These are phyloP conservation scores for Ochotona curzoniae DNA, from an alignment of 2,113 vertebrate genomes.

Conservation along the genomic window DNA sequence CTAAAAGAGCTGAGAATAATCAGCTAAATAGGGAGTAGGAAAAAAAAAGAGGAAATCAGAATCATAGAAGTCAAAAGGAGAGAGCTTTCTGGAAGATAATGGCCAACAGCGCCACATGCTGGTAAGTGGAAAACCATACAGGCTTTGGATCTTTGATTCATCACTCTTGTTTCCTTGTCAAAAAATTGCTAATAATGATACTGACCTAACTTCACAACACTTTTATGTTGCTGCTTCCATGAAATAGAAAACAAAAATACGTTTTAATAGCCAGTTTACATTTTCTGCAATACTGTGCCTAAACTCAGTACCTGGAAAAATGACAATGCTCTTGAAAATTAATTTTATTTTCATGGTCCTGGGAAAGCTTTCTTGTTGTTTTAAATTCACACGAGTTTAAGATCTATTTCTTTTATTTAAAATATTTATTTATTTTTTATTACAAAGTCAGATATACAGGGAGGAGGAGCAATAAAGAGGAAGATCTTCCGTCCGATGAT, in stretches of 20 bases:
- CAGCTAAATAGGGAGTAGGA: background rate
- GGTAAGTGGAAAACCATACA: background rate
- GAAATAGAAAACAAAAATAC: background rate
- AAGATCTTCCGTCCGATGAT: too few species aligned
- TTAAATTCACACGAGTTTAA: background rate
- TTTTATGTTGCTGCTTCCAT: background rate
- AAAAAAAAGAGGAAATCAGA: background rate
- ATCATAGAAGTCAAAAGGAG: background rate
- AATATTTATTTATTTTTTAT: too few species aligned
- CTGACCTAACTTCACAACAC: background rate
- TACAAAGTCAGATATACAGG: background rate
- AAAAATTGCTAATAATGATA: background rate
- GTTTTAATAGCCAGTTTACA: background rate
- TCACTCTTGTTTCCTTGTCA: background rate
- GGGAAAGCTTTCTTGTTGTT: background rate
- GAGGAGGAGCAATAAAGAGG: too few species aligned
- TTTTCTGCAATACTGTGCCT: background rate
- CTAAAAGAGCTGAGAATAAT: background rate
- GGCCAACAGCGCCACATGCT: slow-evolving; percentile 63
- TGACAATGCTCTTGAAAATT: background rate
- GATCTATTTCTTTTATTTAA: too few species aligned
- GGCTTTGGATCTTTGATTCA: too few species aligned
- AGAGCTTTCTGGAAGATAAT: background rate
- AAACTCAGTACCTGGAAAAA: background rate
- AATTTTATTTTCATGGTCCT: slow-evolving; percentile 31